Evolutionary conservation across 2,888 invertebrate genomes (phyloP), one percentile per base, ranked within the genome.

Genomic region (Zhuqinia jingwanae): DNA sequence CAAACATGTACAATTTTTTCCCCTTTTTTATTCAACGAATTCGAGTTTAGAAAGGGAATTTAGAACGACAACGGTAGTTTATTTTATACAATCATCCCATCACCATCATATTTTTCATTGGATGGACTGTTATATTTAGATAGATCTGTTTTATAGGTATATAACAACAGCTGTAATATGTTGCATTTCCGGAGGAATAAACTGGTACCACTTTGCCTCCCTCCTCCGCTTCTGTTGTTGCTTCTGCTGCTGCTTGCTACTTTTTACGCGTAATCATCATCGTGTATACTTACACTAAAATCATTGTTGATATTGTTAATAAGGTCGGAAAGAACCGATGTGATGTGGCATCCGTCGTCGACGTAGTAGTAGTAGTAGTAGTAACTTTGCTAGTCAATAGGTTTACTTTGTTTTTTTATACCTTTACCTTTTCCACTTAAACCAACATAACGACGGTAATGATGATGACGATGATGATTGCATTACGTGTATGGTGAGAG

Each of bases 121-220:
- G 22, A 36, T 58, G 76, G 58, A 36, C 56, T 42, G 17, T 5
- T 1, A 45, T n/a, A 75, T 36, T 36, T 2, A 56, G 17, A 25
- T 45, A 53, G 56, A 42, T 53, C 27, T 3, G 42, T 58, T 76
- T 17, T 50, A 6, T 6, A 30, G 80, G 65, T 15, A 85, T 80
- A 88, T n/a, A n/a, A n/a, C 36, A 36, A 87, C 89, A 89, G 88
- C 88, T 89, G 89, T 89, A 89, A 75, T 86, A 87, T 85, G 88
- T 86, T 88, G 88, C 88, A 89, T 88, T 89, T 89, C 89, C 89
- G 89, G 89, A 89, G 88, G 85, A 89, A 79, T 83, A 87, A 87
- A 83, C 87, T 81, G 77, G 81, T 87, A 87, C 77, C 73, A 22
- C 22, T n/a, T 5, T 3, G n/a, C 13, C 45, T 42, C 79, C 73